Base-by-base conservation (phyloP, 2,113 vertebrate species). In the Myanophis thanlyinensis region DNA sequence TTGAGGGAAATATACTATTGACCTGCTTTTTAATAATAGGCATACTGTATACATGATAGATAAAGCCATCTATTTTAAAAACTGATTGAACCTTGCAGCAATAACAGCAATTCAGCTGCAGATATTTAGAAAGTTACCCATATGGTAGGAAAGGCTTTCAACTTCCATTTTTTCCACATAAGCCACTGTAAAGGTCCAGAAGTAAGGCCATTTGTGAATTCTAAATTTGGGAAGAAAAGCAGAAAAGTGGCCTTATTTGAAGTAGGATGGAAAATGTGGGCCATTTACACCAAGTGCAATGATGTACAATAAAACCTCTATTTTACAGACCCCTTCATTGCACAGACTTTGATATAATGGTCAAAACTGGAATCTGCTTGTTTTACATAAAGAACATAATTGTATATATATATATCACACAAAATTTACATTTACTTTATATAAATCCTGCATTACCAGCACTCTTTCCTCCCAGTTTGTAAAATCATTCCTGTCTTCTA, bases 251-350 rank as follows among this genome's bases (percentile, higher is more conserved):
- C 94, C 92, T 85, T 90, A n/a, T 46, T 49, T 73, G 95, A 56
- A 93, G 87, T 95, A 91, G 96, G 95, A 15, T 94, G 93, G 97
- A 91, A 93, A 94, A 89, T 91, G 92, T 53, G 85, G 35, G 92
- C 1, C 91, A 56, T 89, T 54, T 4, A 0, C 92, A 89, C 89
- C 7, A 62, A 88, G 92, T 93, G 96, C 90, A 95, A 97, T 96
- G 94, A 56, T 95, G 96, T 7, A 91, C 93, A 96, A 80, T 44
- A 80, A 80, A 40, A 80, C 7, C 18, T 80, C 73, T 22, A 80
- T 80, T 80, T 80, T 80, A 9, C 35, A 80, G 18, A 80, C 73
- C 35, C 44, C 18, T 40, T 22, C 18, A 20, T 22, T 80, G 7
- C 73, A 44, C 12, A 9, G 35, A 44, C 73, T 80, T 80, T 44